Evolutionary conservation across 2,113 vertebrate species (phyloP).

Genomic region (Pedetes capensis): DNA sequence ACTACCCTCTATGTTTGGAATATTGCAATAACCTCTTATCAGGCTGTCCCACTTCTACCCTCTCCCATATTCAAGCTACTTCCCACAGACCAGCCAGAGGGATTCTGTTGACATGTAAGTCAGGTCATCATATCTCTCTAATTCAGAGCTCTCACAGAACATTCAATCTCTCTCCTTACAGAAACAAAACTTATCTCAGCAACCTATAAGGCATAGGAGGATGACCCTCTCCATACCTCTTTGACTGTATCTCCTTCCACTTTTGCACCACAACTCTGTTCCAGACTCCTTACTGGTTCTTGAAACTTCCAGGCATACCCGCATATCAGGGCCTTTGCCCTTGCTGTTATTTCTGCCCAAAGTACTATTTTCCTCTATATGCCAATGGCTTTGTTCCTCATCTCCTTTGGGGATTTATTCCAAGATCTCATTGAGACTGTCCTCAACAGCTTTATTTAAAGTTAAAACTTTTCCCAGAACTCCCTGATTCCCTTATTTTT

Average conservation of each 20-base stretch:
- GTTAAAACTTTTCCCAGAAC: neutral
- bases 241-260: neutral
- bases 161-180: neutral
- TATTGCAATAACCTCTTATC: neutral
- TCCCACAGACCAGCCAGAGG: neutral
- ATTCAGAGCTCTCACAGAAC: neutral
- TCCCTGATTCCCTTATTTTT: neutral
- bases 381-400: neutral
- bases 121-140: neutral
- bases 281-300: neutral
- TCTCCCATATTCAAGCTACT: neutral
- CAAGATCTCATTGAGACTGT: neutral
- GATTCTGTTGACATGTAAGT: neutral
- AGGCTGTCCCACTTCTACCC: neutral
- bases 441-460: neutral
- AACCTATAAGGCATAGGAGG: neutral
- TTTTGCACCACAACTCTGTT: neutral
- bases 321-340: neutral
- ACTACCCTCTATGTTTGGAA: neutral
- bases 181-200: constrained; percentile 14
- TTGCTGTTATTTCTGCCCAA: neutral
- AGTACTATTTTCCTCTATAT: neutral
- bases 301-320: neutral
- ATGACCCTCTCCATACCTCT: neutral
- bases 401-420: neutral